Evolutionary conservation across 2,797 vertebrate species (phyloP), one percentile per base, ranked within the genome.

Genomic region (Heteromormyrus szaboi): DNA sequence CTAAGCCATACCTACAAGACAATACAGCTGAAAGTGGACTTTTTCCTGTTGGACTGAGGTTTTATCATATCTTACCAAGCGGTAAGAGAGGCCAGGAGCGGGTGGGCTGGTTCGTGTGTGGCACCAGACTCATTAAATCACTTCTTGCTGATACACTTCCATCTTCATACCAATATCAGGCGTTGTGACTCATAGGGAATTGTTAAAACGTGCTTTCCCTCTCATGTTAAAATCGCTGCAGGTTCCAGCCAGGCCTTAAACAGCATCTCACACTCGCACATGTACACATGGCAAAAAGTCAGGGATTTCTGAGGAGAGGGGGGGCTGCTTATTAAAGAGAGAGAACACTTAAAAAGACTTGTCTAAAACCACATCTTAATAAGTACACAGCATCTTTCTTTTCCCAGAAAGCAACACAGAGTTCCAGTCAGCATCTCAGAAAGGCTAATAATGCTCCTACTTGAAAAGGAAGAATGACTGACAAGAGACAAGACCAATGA

Each of bases 61-160:
- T 94, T 95, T 94, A 93, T 92, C 92, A 92, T 90, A 93, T 93
- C 89, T 94, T 92, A 91, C 90, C 92, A 91, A 93, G 93, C 93
- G 93, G 91, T 91, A 90, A 50, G 90, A 91, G 93, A 91, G 90
- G 90, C 65, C 86, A 89, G 90, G 91, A 89, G 84, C 87, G 88
- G 88, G 29, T 50, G 79, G 41, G 41, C 79, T 48, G 19, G 50
- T 54, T 53, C 29, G 29, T 46, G 44, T 51, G 81, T 22, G 37
- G n/a, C 85, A 54, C 3, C 1, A 25, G 79, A 56, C 89, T 89
- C 50, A 81, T 87, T 79, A 89, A 86, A 84, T 41, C 11, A 87
- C 11, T 12, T 68, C 25, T 68, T 41, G 22, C 86, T 89, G 53
- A 88, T 88, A 90, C 84, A 89, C 79, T 87, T 85, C 83, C 90